A percentile compares a stretch with the other conserved stretches of the same genome.
Conservation (phyloP, 2,888 invertebrate species). For the Miltochrista miniata region DNA sequence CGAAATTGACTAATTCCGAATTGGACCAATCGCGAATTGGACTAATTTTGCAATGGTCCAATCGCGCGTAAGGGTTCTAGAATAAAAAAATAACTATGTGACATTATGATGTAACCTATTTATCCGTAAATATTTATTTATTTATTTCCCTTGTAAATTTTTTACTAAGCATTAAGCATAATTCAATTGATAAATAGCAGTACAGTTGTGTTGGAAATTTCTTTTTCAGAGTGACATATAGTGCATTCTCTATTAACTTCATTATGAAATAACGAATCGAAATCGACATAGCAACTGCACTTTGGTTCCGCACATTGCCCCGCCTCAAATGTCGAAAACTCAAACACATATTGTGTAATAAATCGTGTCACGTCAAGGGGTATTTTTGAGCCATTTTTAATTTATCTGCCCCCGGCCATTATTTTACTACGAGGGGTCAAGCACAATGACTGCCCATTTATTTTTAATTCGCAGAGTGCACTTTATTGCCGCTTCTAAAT, state of each 20-base stretch:
- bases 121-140: too few relatives aligned
- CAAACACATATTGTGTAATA: slow-evolving; percentile 54
- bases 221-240: background rate
- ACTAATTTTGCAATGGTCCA: too few relatives aligned
- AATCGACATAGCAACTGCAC: slow-evolving; percentile 9
- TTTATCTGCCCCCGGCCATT: slow-evolving; percentile 80
- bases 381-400: slow-evolving; percentile 82
- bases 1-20: too few relatives aligned
- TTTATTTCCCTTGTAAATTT: too few relatives aligned
- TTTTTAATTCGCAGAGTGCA: slow-evolving; percentile 59
- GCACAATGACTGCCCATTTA: slow-evolving; percentile 63
- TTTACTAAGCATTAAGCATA: too few relatives aligned
- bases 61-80: too few relatives aligned
- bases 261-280: background rate
- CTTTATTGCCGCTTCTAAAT: slow-evolving; percentile 70
- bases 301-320: slow-evolving; percentile 30
- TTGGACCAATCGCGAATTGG: too few relatives aligned
- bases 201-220: background rate
- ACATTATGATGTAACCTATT: too few relatives aligned
- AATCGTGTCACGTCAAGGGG: slow-evolving; percentile 65
- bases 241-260: too few relatives aligned
- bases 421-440: slow-evolving; percentile 80
- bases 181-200: too few relatives aligned
- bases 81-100: too few relatives aligned
- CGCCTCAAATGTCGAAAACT: slow-evolving; percentile 40